Evolutionary conservation across 2,797 vertebrate species (phyloP), one percentile per base, ranked within the genome.

Genomic region (Otolemur crassicaudatus): DNA sequence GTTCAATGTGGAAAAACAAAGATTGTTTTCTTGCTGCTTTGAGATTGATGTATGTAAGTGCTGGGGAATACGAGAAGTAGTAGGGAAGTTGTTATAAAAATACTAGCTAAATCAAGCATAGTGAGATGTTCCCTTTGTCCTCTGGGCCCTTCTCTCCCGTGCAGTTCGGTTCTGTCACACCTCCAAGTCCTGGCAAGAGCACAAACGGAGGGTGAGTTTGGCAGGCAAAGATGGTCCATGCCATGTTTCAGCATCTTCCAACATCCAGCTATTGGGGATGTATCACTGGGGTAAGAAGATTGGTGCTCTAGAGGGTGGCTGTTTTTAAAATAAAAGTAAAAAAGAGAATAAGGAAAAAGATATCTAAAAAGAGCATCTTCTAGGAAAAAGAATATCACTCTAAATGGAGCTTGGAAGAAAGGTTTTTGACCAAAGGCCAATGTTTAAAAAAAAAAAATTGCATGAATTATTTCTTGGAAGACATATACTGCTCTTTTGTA

Each of bases 401-500:
- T 17, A 72, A 67, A 27, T 8, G 14, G 61, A 76, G 12, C n/a
- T 83, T 73, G 4, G 70, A 90, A n/a, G n/a, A 90, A 84, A 46
- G 11, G 4, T 79, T 63, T 88, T 56, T 84, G 63, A 67, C 40
- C 37, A 43, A 77, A 90, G 19, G 9, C 2, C 3, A 40, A 13
- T 69, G 53, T 43, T 53, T 70, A 49, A 49, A 49, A 49, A 49
- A 49, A 40, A 49, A 49, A 49, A 14, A 65, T 72, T 79, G 13
- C 9, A 12, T 58, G 61, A 12, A 79, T 90, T 72, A 81, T 69
- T 92, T 88, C 63, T 85, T 90, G 58, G 12, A 90, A 96, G 60
- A 46, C 49, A 40, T 13, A 37, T 5, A 87, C 20, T 88, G 58
- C 22, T 91, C 73, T 88, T 97, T 88, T n/a, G 20, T 34, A 87